A percentile compares a stretch with the other conserved stretches of the same genome.
These are phyloP conservation scores for Taurulus bubalis DNA, from an alignment of 2,113 vertebrate genomes.

Conservation along the genomic window DNA sequence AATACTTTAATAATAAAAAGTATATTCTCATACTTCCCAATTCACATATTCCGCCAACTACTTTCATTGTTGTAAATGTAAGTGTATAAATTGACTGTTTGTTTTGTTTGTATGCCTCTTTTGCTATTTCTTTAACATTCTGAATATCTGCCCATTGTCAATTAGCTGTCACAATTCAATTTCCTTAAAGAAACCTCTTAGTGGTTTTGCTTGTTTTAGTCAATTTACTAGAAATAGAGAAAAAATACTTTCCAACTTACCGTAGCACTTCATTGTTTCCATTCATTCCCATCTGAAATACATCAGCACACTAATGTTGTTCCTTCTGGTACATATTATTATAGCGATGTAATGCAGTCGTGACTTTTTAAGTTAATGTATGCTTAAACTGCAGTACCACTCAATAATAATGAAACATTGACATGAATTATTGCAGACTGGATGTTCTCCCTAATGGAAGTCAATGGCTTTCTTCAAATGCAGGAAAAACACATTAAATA, in stretches of 20 bases:
- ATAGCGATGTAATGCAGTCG: constrained; percentile 11
- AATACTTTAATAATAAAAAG: background rate
- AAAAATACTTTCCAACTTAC: background rate
- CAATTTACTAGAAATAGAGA: background rate
- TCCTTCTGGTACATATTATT: background rate
- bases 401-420: background rate
- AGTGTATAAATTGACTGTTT: background rate
- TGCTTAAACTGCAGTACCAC: constrained; percentile 11
- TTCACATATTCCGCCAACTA: background rate
- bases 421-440: constrained; percentile 22
- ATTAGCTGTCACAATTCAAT: background rate
- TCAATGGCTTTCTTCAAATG: constrained; percentile 11
- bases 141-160: background rate
- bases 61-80: background rate
- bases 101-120: background rate
- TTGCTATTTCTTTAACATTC: background rate
- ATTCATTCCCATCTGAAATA: constrained; percentile 4
- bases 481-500: constrained; percentile 16
- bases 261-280: background rate
- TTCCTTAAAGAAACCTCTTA: background rate
- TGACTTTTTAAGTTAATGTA: background rate
- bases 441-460: constrained; percentile 20
- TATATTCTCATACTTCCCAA: background rate
- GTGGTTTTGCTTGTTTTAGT: background rate
- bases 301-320: background rate